Evolutionary conservation across 2,113 vertebrate genomes (phyloP).

Genomic region (Gavia stellata): DNA sequence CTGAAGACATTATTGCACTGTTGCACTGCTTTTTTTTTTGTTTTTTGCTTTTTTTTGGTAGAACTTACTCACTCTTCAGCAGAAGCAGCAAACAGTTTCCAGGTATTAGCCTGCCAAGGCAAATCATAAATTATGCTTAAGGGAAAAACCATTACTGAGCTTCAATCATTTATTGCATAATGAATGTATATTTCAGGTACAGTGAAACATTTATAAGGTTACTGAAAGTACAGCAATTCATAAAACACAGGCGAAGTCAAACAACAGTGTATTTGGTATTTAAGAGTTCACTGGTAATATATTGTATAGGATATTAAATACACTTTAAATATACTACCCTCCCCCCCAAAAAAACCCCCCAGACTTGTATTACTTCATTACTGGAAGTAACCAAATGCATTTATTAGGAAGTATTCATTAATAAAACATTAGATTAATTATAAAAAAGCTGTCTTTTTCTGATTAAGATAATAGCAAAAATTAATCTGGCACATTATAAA

Average conservation of each 20-base stretch:
- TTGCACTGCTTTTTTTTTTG: not conserved
- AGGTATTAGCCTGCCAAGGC: not conserved
- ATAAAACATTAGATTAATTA: not conserved
- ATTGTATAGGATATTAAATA: not conserved
- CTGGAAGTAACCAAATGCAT: not conserved
- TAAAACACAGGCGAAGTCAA: constrained; percentile 15
- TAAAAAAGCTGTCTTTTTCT: not conserved
- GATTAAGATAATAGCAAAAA: not conserved
- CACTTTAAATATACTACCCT: not conserved
- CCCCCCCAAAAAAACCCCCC: not conserved
- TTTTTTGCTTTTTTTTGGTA: not conserved
- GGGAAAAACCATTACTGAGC: not conserved
- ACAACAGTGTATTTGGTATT: not conserved
- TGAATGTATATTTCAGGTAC: constrained; percentile 7
- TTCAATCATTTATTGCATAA: constrained; percentile 45
- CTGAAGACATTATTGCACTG: not conserved
- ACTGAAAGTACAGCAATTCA: constrained; percentile 29
- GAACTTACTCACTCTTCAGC: not conserved
- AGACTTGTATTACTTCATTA: not conserved
- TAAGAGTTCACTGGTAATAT: not conserved
- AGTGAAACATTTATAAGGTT: constrained; percentile 45
- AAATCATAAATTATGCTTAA: constrained; percentile 31
- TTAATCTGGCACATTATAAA: not conserved
- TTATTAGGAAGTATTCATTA: not conserved
- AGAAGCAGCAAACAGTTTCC: not conserved